These are phyloP conservation scores for Agapornis roseicollis DNA, from an alignment of 2,113 vertebrate species.

Conservation along the genomic window DNA sequence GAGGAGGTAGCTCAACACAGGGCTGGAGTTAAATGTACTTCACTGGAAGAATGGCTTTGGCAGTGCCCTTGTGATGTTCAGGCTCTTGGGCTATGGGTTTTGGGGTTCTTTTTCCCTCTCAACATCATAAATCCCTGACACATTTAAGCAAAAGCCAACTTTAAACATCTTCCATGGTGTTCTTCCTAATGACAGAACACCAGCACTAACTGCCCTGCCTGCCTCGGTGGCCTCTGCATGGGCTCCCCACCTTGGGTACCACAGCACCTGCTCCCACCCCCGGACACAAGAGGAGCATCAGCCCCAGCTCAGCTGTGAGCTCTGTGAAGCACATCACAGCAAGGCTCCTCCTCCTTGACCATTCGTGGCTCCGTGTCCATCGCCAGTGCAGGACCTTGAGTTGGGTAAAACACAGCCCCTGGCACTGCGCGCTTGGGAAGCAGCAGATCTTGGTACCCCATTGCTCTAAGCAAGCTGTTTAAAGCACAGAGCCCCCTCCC, in stretches of 20 bases:
- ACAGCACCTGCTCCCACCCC: not conserved
- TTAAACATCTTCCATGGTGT: not conserved
- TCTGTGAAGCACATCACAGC: not conserved
- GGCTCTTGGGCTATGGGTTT: not conserved
- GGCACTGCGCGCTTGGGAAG: accelerated
- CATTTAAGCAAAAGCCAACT: not conserved
- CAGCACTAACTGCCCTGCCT: not conserved
- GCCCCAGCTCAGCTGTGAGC: not conserved
- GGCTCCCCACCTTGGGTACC: not conserved
- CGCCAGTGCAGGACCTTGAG: not conserved
- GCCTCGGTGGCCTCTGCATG: not conserved
- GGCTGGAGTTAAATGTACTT: not conserved
- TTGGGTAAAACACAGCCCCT: not conserved
- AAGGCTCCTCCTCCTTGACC: not conserved
- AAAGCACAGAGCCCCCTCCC: not conserved
- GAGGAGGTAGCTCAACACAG: not conserved
- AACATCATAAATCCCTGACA: not conserved
- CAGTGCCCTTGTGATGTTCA: not conserved
- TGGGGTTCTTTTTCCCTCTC: not conserved
- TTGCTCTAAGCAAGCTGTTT: not conserved
- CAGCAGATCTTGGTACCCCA: not conserved
- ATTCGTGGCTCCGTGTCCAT: accelerated
- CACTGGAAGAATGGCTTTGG: not conserved
- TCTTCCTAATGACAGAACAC: not conserved
- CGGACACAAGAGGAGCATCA: not conserved